Percentiles rank a stretch among this genome's conserved stretches.
Conservation (phyloP, 2,797 vertebrate genomes). For the Odontamblyopus lacepedii region DNA sequence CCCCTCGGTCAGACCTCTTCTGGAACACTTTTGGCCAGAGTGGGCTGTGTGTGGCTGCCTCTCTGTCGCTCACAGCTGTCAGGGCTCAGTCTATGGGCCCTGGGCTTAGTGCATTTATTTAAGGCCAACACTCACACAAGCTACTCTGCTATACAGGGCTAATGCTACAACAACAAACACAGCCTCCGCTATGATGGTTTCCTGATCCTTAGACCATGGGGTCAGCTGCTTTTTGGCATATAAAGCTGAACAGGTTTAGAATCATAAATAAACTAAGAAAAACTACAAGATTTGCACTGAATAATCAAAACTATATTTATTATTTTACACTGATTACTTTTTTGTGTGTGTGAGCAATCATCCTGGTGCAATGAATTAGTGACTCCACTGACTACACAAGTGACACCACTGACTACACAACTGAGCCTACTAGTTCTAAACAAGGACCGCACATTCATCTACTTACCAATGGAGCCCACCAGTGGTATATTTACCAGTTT, state of each 20-base stretch:
- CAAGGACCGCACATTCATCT: too few species aligned
- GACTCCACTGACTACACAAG: too few species aligned
- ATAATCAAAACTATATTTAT: too few species aligned
- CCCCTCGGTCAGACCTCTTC: not conserved
- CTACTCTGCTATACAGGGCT: slow-evolving; percentile 2
- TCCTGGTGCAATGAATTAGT: too few species aligned
- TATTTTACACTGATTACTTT: too few species aligned
- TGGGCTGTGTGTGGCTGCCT: slow-evolving; percentile 19
- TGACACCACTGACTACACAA: too few species aligned
- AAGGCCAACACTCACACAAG: not conserved
- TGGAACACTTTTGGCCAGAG: slow-evolving; percentile 30
- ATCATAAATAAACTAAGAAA: too few species aligned
- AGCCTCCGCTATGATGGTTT: not conserved
- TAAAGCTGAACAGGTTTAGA: not conserved
- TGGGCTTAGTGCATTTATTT: slow-evolving; percentile 12
- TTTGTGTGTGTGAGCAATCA: too few species aligned
- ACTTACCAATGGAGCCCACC: too few species aligned
- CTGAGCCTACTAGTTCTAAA: too few species aligned
- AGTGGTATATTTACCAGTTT: too few species aligned
- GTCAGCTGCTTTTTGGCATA: not conserved
- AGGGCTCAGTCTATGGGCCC: not conserved
- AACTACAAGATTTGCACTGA: too few species aligned
- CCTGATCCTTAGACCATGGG: not conserved
- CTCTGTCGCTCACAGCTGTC: not conserved
- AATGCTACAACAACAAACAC: not conserved